Evolutionary conservation across 2,888 invertebrate genomes (phyloP).

Genomic region (Macaria liturata): DNA sequence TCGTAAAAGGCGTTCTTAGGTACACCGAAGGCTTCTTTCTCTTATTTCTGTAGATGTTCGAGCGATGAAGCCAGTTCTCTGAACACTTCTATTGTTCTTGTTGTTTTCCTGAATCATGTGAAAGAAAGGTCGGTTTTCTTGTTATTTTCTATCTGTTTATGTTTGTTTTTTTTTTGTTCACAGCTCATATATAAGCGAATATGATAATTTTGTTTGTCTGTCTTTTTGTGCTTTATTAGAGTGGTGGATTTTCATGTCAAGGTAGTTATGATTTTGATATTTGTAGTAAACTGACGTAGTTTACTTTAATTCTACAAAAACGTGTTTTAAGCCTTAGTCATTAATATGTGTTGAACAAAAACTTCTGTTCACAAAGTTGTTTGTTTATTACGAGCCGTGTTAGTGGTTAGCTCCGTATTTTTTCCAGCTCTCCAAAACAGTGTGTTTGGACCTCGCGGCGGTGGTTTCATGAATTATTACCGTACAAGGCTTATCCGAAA

Average conservation of each 20-base stretch:
- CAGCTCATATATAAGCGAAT: not conserved
- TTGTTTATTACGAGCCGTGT: not conserved
- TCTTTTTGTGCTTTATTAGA: too few species aligned
- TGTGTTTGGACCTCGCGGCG: slow-evolving; percentile 29
- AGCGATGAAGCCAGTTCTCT: slow-evolving; percentile 31
- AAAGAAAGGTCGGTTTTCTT: slow-evolving; percentile 4
- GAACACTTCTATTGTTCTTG: slow-evolving; percentile 25
- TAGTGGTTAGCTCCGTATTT: slow-evolving; percentile 14
- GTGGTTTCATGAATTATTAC: slow-evolving; percentile 64
- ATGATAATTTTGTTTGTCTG: too few species aligned
- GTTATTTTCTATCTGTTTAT: slow-evolving; percentile 3
- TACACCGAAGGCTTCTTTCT: slow-evolving; percentile 43
- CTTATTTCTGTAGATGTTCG: slow-evolving; percentile 34
- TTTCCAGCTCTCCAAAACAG: slow-evolving; percentile 23
- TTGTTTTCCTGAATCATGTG: slow-evolving; percentile 15
- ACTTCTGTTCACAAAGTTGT: not conserved
- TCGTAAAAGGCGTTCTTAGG: slow-evolving; percentile 43
- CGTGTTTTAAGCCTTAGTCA: not conserved
- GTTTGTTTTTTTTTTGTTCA: not conserved
- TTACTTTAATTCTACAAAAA: not conserved
- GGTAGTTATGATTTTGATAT: too few species aligned
- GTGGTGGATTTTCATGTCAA: too few species aligned
- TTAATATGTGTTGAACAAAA: too few species aligned
- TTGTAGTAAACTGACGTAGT: too few species aligned
- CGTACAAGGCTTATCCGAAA: slow-evolving; percentile 55